A percentile compares a stretch with the other conserved stretches of the same genome.
Conservation (phyloP, 2,888 invertebrate species). For the Gasteruption jaculator region DNA sequence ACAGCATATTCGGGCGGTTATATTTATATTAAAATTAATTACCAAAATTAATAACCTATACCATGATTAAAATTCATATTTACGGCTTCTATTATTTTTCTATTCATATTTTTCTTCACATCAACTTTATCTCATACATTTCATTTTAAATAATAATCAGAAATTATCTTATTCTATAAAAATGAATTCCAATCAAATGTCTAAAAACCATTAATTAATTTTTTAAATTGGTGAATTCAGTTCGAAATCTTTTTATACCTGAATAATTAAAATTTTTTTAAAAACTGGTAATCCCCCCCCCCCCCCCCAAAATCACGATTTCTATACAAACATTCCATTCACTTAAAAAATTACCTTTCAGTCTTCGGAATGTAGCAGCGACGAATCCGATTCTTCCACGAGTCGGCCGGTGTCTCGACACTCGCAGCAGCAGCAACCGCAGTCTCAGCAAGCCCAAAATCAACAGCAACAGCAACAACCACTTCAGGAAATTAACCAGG, state of each 20-base stretch:
- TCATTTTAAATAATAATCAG: no score
- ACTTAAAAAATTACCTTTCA: conserved; percentile 16
- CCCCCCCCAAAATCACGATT: no score
- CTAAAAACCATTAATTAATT: background rate
- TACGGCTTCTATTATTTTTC: no score
- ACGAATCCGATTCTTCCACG: conserved; percentile 43
- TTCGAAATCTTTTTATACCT: no score
- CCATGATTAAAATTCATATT: background rate
- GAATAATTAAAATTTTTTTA: no score
- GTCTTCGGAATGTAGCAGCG: conserved; percentile 43
- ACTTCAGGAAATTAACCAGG: conserved; percentile 69
- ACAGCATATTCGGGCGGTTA: no score
- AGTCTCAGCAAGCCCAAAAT: conserved; percentile 24
- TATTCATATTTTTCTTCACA: no score
- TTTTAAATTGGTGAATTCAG: conserved; percentile 4
- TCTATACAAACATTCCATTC: background rate
- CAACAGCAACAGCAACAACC: conserved; percentile 54
- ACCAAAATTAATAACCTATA: background rate
- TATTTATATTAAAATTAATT: background rate
- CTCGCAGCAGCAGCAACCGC: conserved; percentile 16
- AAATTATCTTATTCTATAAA: background rate
- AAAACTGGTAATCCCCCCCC: no score
- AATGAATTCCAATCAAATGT: background rate
- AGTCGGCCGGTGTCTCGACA: conserved; percentile 26
- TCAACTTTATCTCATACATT: no score